A percentile compares a stretch with the other conserved stretches of the same genome.
Evolutionary conservation across 2,113 vertebrate genomes (phyloP).

Genomic region (Pantherophis guttatus): DNA sequence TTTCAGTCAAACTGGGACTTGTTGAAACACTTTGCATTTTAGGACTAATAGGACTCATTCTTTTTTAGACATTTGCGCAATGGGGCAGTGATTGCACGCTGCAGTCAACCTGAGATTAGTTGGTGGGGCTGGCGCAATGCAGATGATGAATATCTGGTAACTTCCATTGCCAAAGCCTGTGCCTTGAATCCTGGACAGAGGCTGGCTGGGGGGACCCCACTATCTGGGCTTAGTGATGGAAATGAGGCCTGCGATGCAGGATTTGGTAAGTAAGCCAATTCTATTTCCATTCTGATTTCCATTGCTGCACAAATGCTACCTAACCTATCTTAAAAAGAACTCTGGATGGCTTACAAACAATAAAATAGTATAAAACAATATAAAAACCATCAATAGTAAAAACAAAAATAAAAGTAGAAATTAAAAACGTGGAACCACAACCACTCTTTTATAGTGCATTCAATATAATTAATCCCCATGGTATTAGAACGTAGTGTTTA

Average conservation of each 20-base stretch:
- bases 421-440: not conserved
- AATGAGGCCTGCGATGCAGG: constrained; percentile 85
- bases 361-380: not conserved
- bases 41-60: not conserved
- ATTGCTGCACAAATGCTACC: not conserved
- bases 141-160: constrained; percentile 94
- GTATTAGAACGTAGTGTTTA: not conserved
- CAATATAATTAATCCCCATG: not conserved
- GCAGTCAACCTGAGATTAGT: constrained; percentile 98
- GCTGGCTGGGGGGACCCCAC: constrained; percentile 24
- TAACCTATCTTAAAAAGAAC: no score
- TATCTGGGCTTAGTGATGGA: constrained; percentile 73
- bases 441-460: not conserved
- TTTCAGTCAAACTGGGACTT: not conserved
- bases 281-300: no score
- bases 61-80: constrained; percentile 84
- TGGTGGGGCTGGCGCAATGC: constrained; percentile 99
- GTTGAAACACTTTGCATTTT: not conserved
- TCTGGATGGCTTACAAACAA: not conserved
- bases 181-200: constrained; percentile 81
- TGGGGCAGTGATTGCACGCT: constrained; percentile 91
- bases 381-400: not conserved
- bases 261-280: constrained; percentile 78
- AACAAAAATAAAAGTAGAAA: not conserved
- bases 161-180: constrained; percentile 95